Base-by-base conservation (phyloP, 2,797 vertebrate species). In the Sus cebifrons region DNA sequence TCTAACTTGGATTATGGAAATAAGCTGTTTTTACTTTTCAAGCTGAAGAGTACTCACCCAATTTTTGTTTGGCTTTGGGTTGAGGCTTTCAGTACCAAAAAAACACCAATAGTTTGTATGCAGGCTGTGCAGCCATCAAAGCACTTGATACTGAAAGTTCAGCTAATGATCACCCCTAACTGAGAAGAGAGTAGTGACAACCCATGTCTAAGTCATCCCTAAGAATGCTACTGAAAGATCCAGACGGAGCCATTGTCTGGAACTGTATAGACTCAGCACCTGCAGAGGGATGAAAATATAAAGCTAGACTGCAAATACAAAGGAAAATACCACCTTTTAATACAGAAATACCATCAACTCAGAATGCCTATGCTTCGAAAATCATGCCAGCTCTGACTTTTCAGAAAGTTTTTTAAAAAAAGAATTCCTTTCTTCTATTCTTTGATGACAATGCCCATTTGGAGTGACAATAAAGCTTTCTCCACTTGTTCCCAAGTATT, bases 111-210 rank as follows among this genome's bases (percentile, higher is more conserved):
- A 60, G 62, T 10, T 23, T 88, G 2, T 11, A 79, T 49, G n/a
- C 1, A 71, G 32, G 12, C 23, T 89, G 23, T 60, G 8, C 14
- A 68, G 18, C 27, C 9, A 49, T 75, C 9, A 7, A 44, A 78
- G 23, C 49, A 36, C 49, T 89, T 60, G 2, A 27, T 56, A 40
- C 27, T 25, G 6, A 23, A 82, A 73, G 15, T 52, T 81, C 84
- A 94, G 90, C 36, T 92, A 87, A 96, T 94, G 94, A 95, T 92
- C 27, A 62, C 68, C 96, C 96, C 93, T 97, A 8, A 74, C 56
- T 88, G 93, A 95, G 83, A 95, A 89, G 65, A 74, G 25, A 97
- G 36, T 25, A 74, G 93, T 83, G 84, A 89, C 74, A 94, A 73
- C 86, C 56, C 87, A 96, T 74, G 68, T 96, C 74, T 84, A 92